Conservation (phyloP, 2,113 vertebrate genomes). For the Tetrao urogallus region DNA sequence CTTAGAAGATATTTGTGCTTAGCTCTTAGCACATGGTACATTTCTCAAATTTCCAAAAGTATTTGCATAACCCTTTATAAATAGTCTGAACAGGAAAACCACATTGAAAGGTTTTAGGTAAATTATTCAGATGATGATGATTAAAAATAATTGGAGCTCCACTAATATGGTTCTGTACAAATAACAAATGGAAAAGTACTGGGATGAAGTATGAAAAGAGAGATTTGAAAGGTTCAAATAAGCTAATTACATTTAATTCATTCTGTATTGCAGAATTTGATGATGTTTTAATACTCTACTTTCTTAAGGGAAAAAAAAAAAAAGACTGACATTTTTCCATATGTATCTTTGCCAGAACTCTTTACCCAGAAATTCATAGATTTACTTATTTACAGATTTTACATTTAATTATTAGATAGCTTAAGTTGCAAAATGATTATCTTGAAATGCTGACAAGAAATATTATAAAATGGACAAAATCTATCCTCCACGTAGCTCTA, state of each 20-base stretch:
- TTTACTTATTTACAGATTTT: background rate
- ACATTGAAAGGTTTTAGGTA: constrained; percentile 7
- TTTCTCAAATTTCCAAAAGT: background rate
- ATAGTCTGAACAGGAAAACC: constrained; percentile 37
- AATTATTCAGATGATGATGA: constrained; percentile 37
- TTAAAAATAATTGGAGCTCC: constrained; percentile 46
- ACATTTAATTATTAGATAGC: background rate
- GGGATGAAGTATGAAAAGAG: background rate
- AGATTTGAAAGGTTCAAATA: background rate
- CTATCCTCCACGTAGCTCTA: background rate
- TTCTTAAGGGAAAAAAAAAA: background rate
- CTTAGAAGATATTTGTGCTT: background rate
- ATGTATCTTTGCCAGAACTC: background rate
- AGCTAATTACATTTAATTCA: background rate
- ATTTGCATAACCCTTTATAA: constrained; percentile 3
- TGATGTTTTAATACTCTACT: background rate
- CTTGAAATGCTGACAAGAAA: background rate
- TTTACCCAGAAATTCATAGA: background rate
- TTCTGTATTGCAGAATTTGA: background rate
- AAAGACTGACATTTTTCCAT: background rate
- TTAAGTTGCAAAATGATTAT: background rate
- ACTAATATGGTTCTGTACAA: constrained; percentile 18
- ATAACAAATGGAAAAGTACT: background rate
- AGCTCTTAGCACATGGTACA: background rate
- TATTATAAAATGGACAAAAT: background rate